Evolutionary conservation across 2,797 vertebrate genomes (phyloP).

Genomic region (Centropyge bicolor): DNA sequence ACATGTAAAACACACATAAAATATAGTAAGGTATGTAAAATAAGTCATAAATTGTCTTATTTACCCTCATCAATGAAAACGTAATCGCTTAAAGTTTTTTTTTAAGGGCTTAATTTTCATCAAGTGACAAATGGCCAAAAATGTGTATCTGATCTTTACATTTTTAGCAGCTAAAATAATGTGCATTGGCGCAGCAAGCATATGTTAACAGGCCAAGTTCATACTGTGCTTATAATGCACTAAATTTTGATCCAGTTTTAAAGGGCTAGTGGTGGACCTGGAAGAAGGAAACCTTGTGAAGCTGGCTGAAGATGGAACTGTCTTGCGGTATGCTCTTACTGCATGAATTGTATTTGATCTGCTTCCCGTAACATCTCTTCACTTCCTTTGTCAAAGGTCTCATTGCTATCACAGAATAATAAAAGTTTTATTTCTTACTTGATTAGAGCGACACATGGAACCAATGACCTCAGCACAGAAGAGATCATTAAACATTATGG

Average conservation of each 20-base stretch:
- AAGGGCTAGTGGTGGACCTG: slow-evolving; percentile 94
- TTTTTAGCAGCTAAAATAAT: background rate
- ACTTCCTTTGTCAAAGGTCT: background rate
- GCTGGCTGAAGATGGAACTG: slow-evolving; percentile 92
- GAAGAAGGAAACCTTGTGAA: slow-evolving; percentile 97
- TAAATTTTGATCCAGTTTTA: slow-evolving; percentile 86
- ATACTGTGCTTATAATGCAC: background rate
- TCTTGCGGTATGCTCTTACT: slow-evolving; percentile 87
- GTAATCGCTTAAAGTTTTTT: no score
- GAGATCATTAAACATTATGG: slow-evolving; percentile 89
- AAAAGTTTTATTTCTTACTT: slow-evolving; percentile 32
- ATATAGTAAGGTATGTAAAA: no score
- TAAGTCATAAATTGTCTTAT: no score
- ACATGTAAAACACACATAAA: no score
- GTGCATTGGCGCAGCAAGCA: background rate
- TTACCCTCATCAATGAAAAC: no score
- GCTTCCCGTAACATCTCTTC: background rate
- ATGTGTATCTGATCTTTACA: background rate
- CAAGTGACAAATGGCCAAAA: background rate
- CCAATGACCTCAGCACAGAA: slow-evolving; percentile 87
- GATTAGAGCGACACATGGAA: slow-evolving; percentile 92
- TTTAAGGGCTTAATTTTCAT: no score
- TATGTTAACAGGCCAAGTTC: background rate
- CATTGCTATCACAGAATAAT: background rate
- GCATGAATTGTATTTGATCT: slow-evolving; percentile 3